A percentile compares a stretch with the other conserved stretches of the same genome.
Conservation (phyloP, 2,888 invertebrate species). For the Lepidochrysops patricia region DNA sequence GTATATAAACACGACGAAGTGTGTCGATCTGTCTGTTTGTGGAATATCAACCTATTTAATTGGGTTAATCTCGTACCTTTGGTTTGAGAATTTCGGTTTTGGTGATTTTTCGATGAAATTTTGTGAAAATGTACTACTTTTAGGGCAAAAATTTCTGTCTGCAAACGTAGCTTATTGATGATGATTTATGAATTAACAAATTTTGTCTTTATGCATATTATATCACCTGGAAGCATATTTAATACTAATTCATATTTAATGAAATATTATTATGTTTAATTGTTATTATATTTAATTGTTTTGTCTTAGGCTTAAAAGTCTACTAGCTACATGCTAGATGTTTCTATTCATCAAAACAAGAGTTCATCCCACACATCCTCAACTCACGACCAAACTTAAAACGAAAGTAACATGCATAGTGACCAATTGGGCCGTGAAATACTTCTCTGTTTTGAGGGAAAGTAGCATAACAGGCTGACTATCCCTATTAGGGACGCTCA, state of each 20-base stretch:
- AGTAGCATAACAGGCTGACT: neutral
- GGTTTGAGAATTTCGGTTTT: no score
- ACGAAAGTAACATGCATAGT: neutral
- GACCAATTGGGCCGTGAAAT: neutral
- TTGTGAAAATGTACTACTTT: neutral
- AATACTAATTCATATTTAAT: no score
- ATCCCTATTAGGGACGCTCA: neutral
- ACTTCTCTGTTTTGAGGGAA: constrained; percentile 4
- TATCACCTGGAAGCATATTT: no score
- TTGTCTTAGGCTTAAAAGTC: no score
- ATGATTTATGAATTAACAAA: no score
- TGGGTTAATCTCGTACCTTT: constrained; percentile 14
- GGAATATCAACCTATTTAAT: constrained; percentile 21
- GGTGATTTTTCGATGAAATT: neutral
- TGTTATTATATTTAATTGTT: no score
- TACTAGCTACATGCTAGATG: no score
- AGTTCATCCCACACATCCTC: neutral
- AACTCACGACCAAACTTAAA: neutral
- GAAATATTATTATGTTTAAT: no score
- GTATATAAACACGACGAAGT: constrained; percentile 28
- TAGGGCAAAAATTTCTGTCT: neutral
- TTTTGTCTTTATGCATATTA: no score
- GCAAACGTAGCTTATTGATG: no score
- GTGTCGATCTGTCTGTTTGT: constrained; percentile 23
- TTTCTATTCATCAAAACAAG: neutral